A percentile compares a stretch with the other conserved stretches of the same genome.
phyloP scores from a whole-genome alignment of 2,888 invertebrate genomes.

The Acronicta alni region DNA sequence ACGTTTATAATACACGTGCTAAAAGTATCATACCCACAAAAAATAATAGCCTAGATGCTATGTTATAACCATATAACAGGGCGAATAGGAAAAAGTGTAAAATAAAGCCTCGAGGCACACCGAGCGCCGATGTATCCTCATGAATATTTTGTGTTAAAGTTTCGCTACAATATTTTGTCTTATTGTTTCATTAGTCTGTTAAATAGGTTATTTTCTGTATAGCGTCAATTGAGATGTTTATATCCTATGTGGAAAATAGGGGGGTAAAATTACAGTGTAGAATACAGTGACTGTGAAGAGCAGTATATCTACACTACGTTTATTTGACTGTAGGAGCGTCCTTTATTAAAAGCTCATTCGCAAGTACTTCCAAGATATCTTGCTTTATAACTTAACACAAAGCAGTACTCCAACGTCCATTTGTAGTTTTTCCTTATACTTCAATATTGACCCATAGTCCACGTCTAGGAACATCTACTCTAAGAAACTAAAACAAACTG shows the following conservation, averaged over 20 bases:
- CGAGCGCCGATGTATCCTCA: conserved; percentile 41
- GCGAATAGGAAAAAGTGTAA: conserved; percentile 76
- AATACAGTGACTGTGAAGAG: not conserved
- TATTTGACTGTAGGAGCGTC: no score
- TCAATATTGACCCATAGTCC: no score
- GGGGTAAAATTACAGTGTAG: not conserved
- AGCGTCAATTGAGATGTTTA: conserved; percentile 38
- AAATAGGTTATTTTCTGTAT: conserved; percentile 47
- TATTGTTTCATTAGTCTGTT: conserved; percentile 47
- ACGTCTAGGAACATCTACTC: no score
- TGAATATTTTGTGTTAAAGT: conserved; percentile 53
- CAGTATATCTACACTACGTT: not conserved
- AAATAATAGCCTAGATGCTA: conserved; percentile 71
- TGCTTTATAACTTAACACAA: no score
- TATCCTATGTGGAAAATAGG: not conserved
- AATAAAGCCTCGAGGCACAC: conserved; percentile 60
- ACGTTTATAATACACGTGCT: conserved; percentile 80
- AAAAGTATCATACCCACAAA: conserved; percentile 85
- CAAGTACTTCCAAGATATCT: no score
- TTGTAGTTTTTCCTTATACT: no score
- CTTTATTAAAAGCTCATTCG: no score
- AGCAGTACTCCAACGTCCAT: no score
- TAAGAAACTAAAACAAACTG: no score
- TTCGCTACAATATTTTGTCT: conserved; percentile 40
- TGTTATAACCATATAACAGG: conserved; percentile 76